phyloP scores from a whole-genome alignment of 1,140 invertebrate genomes.

The Solen grandis region DNA sequence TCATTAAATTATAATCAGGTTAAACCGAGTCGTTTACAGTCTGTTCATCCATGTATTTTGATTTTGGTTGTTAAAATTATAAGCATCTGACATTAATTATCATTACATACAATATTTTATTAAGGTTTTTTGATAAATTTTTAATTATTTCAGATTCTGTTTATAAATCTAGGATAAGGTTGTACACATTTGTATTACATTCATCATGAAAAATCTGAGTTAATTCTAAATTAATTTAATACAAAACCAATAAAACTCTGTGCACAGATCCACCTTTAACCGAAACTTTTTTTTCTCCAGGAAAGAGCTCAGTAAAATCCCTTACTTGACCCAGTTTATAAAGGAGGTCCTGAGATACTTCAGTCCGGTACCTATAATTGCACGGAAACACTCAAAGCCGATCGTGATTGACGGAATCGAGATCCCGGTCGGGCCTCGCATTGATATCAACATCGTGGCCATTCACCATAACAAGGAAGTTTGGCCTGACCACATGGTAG shows the following conservation, averaged over 20 bases:
- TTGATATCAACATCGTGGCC: conserved; percentile 52
- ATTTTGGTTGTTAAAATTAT: no score
- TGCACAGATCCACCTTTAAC: not conserved
- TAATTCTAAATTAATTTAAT: not conserved
- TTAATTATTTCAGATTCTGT: no score
- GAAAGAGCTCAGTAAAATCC: conserved; percentile 64
- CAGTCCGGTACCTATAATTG: conserved; percentile 85
- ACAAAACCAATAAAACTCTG: not conserved
- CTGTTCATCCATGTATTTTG: no score
- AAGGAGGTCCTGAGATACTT: conserved; percentile 78
- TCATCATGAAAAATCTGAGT: not conserved
- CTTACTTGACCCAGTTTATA: conserved; percentile 78
- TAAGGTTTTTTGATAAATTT: no score
- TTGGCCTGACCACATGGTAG: conserved; percentile 49
- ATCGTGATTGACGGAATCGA: conserved; percentile 72
- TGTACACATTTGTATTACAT: no score
- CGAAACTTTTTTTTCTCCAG: conserved; percentile 46
- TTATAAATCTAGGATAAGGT: no score
- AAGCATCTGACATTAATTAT: no score
- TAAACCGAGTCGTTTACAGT: no score
- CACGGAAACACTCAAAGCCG: conserved; percentile 84
- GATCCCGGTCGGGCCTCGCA: conserved; percentile 43
- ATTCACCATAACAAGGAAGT: conserved; percentile 65
- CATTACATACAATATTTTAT: no score
- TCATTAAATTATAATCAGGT: no score